A percentile compares a stretch with the other conserved stretches of the same genome.
phyloP scores from a whole-genome alignment of 1,140 invertebrate genomes.

The Bombyx mori region ASM3026992v2 NC_085117.1:9406501-9407000 shows the following conservation, averaged over 20 bases:
- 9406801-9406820: conserved; percentile 22
- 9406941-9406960: conserved; percentile 37
- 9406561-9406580: too few species aligned
- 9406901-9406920: too few species aligned
- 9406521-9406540: too few species aligned
- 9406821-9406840: conserved; percentile 50
- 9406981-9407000: conserved; percentile 52
- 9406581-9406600: too few species aligned
- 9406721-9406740: conserved; percentile 23
- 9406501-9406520: too few species aligned
- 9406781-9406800: conserved; percentile 25
- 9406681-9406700: conserved; percentile 20
- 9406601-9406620: too few species aligned
- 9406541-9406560: too few species aligned
- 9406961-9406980: conserved; percentile 44
- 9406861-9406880: conserved; percentile 17
- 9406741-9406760: background rate
- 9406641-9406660: too few species aligned
- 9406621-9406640: too few species aligned
- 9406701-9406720: conserved; percentile 21
- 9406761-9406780: conserved; percentile 28
- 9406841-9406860: conserved; percentile 61
- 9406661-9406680: conserved; percentile 14
- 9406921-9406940: conserved; percentile 8
- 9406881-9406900: too few species aligned